These are phyloP conservation scores for Lasioglossum vierecki DNA, from an alignment of 2,888 invertebrate genomes.

Conservation along the genomic window DNA sequence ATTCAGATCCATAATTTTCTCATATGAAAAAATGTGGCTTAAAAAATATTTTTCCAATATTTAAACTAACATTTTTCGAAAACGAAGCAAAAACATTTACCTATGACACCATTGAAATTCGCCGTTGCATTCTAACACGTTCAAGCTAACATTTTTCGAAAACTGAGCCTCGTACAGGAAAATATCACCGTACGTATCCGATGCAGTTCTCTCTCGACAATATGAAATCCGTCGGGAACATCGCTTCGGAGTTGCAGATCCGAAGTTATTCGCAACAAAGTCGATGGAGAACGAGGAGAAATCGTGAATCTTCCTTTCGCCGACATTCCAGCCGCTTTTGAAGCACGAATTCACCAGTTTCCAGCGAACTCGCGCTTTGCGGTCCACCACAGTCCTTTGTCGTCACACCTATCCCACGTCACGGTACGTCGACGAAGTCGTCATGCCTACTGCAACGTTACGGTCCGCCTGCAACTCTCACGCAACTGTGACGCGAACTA, in stretches of 20 bases:
- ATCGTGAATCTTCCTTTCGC: not conserved
- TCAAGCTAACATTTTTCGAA: not conserved
- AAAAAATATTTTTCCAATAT: no score
- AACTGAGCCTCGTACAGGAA: not conserved
- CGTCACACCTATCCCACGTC: not conserved
- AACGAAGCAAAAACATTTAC: not conserved
- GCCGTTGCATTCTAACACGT: not conserved
- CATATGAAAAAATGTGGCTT: no score
- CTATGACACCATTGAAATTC: not conserved
- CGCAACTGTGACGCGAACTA: not conserved
- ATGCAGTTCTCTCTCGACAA: not conserved
- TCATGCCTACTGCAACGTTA: not conserved
- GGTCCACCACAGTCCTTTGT: constrained; percentile 5
- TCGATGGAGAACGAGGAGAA: not conserved
- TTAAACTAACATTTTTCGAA: not conserved
- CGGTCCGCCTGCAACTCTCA: not conserved
- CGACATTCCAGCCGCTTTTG: not conserved
- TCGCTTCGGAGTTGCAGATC: not conserved
- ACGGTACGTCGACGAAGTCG: constrained; percentile 6
- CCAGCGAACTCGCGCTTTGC: not conserved
- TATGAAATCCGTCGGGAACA: not conserved
- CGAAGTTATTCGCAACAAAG: not conserved
- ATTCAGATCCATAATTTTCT: no score
- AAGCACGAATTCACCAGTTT: not conserved
- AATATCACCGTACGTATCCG: not conserved